Evolutionary conservation across 1,140 invertebrate genomes (phyloP).

Genomic region (Elymnias hypermnestra): DNA sequence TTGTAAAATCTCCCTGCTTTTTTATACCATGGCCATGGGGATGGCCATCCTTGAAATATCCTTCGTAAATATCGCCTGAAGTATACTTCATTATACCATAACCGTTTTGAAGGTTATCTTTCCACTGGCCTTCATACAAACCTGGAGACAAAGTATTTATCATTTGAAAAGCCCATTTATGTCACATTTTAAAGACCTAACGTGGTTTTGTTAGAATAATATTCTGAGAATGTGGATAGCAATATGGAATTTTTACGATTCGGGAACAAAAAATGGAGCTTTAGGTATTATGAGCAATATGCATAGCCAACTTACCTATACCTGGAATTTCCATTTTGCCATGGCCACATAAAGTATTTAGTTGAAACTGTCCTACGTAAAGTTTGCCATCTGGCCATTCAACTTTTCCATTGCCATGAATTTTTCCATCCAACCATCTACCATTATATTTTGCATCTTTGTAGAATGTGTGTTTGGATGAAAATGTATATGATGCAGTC

Average conservation of each 20-base stretch:
- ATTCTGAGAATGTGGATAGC: no score
- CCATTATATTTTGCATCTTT: slow-evolving; percentile 88
- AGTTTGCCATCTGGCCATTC: slow-evolving; percentile 87
- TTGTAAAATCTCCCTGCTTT: slow-evolving; percentile 86
- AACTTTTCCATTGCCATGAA: slow-evolving; percentile 88
- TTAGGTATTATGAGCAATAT: no score
- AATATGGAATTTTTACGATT: no score
- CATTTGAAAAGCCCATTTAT: no score
- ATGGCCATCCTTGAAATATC: slow-evolving; percentile 89
- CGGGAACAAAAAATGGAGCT: no score
- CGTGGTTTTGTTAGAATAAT: no score
- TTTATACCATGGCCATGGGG: slow-evolving; percentile 90
- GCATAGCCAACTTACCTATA: slow-evolving; percentile 72
- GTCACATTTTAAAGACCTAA: no score
- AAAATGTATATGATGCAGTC: slow-evolving; percentile 84
- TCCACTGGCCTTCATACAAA: slow-evolving; percentile 90
- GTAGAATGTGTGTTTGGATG: slow-evolving; percentile 80
- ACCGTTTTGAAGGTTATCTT: slow-evolving; percentile 89
- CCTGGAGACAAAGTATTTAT: slow-evolving; percentile 42
- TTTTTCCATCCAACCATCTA: slow-evolving; percentile 86
- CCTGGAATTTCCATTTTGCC: slow-evolving; percentile 82
- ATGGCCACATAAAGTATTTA: slow-evolving; percentile 85
- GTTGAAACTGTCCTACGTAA: slow-evolving; percentile 87
- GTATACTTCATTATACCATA: slow-evolving; percentile 84
- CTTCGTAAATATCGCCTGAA: slow-evolving; percentile 86